Conservation (phyloP, 2,797 vertebrate genomes). For the Saguinus oedipus region DNA sequence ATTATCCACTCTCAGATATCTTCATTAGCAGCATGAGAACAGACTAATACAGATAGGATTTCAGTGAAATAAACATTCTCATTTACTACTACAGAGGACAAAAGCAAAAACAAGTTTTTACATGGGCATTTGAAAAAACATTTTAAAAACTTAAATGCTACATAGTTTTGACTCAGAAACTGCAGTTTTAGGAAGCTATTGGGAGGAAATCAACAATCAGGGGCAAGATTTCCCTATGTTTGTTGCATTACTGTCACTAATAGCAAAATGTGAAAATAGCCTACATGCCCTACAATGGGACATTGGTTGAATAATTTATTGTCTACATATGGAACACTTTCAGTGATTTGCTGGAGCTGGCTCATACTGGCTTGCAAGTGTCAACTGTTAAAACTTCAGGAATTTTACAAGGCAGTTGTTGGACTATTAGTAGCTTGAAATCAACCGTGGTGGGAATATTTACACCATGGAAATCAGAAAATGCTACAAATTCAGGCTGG, state of each 20-base stretch:
- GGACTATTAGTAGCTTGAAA: constrained; percentile 14
- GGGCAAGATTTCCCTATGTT: background rate
- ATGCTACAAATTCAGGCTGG: constrained; percentile 42
- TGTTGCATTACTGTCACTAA: background rate
- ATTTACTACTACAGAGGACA: background rate
- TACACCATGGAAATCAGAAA: constrained; percentile 42
- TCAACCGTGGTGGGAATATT: constrained; percentile 32
- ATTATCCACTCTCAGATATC: background rate
- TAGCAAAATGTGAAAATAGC: background rate
- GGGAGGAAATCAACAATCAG: background rate
- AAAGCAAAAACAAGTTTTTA: background rate
- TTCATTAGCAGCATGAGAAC: background rate
- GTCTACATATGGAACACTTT: background rate
- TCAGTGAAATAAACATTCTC: background rate
- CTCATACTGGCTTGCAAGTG: background rate
- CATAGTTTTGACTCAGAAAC: background rate
- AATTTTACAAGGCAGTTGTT: constrained; percentile 43
- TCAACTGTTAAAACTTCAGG: background rate
- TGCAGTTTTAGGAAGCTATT: background rate
- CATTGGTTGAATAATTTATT: background rate
- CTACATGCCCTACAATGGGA: background rate
- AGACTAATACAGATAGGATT: background rate
- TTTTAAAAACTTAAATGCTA: background rate
- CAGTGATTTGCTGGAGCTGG: background rate
- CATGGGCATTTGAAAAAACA: background rate